phyloP scores from a whole-genome alignment of 2,113 vertebrate genomes.

The Sturnira hondurensis region DNA sequence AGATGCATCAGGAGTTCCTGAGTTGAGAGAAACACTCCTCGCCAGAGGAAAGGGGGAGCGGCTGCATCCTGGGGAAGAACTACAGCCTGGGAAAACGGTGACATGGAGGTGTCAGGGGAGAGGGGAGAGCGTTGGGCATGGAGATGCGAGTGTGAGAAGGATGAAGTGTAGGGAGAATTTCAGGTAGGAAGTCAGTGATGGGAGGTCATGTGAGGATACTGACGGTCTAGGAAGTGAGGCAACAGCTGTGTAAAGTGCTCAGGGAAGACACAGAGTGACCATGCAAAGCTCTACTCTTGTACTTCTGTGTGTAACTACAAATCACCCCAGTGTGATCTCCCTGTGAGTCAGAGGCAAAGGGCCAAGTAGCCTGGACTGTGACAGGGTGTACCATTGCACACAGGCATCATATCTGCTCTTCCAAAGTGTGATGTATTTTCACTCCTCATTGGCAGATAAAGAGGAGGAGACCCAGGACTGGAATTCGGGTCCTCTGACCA shows the following conservation, averaged over 20 bases:
- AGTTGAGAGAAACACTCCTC: not conserved
- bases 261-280: not conserved
- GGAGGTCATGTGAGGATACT: accelerated
- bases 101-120: not conserved
- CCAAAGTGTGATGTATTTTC: not conserved
- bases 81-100: not conserved
- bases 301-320: not conserved
- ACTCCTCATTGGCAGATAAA: not conserved
- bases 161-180: not conserved
- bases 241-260: not conserved
- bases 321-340: accelerated
- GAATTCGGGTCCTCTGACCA: not conserved
- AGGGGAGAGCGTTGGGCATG: not conserved
- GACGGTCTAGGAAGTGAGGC: not conserved
- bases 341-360: not conserved
- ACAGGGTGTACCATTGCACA: accelerated
- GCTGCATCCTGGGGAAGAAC: not conserved
- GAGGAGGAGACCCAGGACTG: not conserved
- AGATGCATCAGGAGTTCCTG: not conserved
- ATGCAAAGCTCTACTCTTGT: not conserved
- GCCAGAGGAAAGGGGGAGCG: not conserved
- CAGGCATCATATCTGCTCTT: not conserved
- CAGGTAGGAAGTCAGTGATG: not conserved
- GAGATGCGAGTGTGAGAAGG: not conserved
- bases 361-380: not conserved